These are phyloP conservation scores for Drosophila meridiana DNA, from an alignment of 2,888 invertebrate genomes.

Conservation along the genomic window DNA sequence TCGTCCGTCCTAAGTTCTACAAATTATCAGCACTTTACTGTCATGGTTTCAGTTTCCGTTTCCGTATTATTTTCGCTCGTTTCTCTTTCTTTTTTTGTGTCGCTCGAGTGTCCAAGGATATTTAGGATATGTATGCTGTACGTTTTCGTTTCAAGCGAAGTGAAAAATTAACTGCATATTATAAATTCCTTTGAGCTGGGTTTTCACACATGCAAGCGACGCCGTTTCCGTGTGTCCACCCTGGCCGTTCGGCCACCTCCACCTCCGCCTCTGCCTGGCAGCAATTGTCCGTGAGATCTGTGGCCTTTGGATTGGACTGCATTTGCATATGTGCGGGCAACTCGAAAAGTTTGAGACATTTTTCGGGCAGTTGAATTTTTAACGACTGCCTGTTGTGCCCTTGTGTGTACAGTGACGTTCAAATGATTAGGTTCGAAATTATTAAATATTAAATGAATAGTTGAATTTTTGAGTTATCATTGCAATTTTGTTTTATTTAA, in stretches of 20 bases:
- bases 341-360: neutral
- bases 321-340: conserved; percentile 58
- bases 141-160: conserved; percentile 48
- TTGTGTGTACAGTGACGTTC: too few relatives aligned
- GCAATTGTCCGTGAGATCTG: conserved; percentile 64
- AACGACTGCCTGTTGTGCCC: neutral
- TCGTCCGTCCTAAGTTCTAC: conserved; percentile 41
- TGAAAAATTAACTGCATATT: conserved; percentile 73
- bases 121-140: conserved; percentile 33
- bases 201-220: conserved; percentile 53
- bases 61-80: conserved; percentile 1
- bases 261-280: conserved; percentile 16
- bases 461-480: too few relatives aligned
- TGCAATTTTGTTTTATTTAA: too few relatives aligned
- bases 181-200: conserved; percentile 74
- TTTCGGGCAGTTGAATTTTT: neutral
- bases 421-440: too few relatives aligned
- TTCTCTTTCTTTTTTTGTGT: neutral
- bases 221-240: neutral
- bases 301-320: conserved; percentile 54
- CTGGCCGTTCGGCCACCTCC: neutral
- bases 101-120: conserved; percentile 17
- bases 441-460: too few relatives aligned
- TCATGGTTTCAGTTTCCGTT: conserved; percentile 29
- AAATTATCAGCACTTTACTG: conserved; percentile 72